phyloP scores from a whole-genome alignment of 2,888 invertebrate genomes.

The Helobdella robusta region DNA sequence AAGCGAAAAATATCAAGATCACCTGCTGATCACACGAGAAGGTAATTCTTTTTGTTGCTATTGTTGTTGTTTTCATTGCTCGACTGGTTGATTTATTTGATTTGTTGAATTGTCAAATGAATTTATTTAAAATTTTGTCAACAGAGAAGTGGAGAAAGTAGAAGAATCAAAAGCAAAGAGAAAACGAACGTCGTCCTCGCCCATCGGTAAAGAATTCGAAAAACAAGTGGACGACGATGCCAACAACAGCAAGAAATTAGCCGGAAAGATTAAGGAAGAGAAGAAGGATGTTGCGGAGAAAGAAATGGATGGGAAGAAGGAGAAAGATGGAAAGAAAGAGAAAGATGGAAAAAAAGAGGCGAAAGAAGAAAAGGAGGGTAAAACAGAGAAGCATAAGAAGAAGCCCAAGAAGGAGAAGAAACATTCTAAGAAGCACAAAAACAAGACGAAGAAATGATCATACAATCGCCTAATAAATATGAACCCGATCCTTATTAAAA shows the following conservation, averaged over 20 bases:
- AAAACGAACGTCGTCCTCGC: not conserved
- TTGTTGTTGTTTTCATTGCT: too few relatives aligned
- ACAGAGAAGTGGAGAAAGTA: not conserved
- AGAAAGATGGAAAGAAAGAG: not conserved
- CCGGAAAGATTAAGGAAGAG: too few relatives aligned
- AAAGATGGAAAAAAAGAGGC: not conserved
- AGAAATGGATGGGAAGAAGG: not conserved
- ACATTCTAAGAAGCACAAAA: constrained; percentile 24
- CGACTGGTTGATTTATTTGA: too few relatives aligned
- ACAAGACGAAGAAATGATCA: not conserved
- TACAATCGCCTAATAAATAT: too few relatives aligned
- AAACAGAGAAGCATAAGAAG: constrained; percentile 25
- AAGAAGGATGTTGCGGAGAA: constrained; percentile 10
- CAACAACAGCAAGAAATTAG: not conserved
- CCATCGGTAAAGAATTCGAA: constrained; percentile 1
- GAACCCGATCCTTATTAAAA: too few relatives aligned
- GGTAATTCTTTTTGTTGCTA: too few relatives aligned
- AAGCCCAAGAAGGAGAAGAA: constrained; percentile 27
- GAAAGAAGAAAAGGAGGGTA: constrained; percentile 1
- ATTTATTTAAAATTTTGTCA: too few relatives aligned
- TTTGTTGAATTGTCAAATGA: too few relatives aligned
- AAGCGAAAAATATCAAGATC: too few relatives aligned
- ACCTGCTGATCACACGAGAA: too few relatives aligned
- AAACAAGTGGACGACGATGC: constrained; percentile 12
- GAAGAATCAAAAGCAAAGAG: not conserved